phyloP scores from a whole-genome alignment of 2,888 invertebrate species.

The Nomada hirtipes region DNA sequence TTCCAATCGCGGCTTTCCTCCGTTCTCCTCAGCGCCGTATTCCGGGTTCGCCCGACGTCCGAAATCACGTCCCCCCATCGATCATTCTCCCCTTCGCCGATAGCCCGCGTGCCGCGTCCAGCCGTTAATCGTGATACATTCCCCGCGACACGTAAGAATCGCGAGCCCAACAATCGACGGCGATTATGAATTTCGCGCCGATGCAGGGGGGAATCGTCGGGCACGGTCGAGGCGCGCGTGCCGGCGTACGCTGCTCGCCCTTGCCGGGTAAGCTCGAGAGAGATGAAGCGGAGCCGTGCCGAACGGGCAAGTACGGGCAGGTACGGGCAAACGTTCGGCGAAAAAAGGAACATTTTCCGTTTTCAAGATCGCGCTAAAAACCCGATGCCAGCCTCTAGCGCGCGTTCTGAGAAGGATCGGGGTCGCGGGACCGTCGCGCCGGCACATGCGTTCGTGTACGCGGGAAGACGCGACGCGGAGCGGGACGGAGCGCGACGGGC shows the following conservation, averaged over 20 bases:
- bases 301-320: slow-evolving; percentile 36
- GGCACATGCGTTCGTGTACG: slow-evolving; percentile 68
- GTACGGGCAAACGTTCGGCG: slow-evolving; percentile 36
- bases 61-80: slow-evolving; percentile 50
- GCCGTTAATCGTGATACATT: slow-evolving; percentile 54
- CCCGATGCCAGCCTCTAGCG: slow-evolving; percentile 72
- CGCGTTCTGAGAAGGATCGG: slow-evolving; percentile 80
- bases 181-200: not conserved
- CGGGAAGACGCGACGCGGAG: slow-evolving; percentile 59
- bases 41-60: slow-evolving; percentile 45
- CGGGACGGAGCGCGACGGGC: slow-evolving; percentile 60
- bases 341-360: slow-evolving; percentile 77
- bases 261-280: slow-evolving; percentile 5
- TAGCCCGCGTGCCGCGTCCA: slow-evolving; percentile 37
- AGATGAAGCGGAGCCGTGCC: not conserved
- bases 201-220: slow-evolving; percentile 27
- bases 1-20: slow-evolving; percentile 36
- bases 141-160: slow-evolving; percentile 35
- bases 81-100: slow-evolving; percentile 40
- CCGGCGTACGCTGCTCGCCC: not conserved
- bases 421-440: slow-evolving; percentile 78
- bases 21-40: slow-evolving; percentile 30
- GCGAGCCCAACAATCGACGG: slow-evolving; percentile 8
- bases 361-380: slow-evolving; percentile 80
- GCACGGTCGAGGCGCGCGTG: too few species aligned